A percentile compares a stretch with the other conserved stretches of the same genome.
These are phyloP conservation scores for Dolomedes plantarius DNA, from an alignment of 2,888 invertebrate species.

Conservation along the genomic window DNA sequence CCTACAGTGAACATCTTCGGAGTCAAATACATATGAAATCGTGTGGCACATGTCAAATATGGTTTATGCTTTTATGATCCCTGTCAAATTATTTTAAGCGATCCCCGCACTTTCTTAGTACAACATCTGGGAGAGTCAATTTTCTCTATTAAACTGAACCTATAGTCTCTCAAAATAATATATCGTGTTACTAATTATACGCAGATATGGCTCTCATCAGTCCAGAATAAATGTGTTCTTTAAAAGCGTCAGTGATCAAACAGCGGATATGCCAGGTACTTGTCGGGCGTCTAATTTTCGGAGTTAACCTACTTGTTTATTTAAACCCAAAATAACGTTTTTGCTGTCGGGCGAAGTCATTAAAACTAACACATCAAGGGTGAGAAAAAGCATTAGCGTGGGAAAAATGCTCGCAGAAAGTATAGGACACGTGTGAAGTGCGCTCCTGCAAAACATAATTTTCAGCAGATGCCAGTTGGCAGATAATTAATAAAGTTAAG, in stretches of 20 bases:
- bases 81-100: background rate
- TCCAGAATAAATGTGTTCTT: background rate
- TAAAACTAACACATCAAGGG: background rate
- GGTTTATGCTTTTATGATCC: background rate
- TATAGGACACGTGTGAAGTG: too few relatives aligned
- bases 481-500: too few relatives aligned
- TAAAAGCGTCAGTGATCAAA: background rate
- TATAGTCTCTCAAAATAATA: too few relatives aligned
- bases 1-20: background rate
- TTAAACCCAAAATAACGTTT: background rate
- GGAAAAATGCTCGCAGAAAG: background rate
- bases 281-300: background rate
- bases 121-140: background rate
- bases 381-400: background rate
- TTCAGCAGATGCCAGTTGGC: too few relatives aligned
- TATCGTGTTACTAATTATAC: too few relatives aligned
- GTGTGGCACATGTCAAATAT: background rate
- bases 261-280: background rate
- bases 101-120: background rate
- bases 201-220: too few relatives aligned
- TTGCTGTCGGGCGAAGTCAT: background rate
- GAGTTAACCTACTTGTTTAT: background rate
- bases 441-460: too few relatives aligned
- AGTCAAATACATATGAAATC: background rate
- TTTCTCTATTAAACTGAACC: background rate